phyloP scores from a whole-genome alignment of 2,113 vertebrate genomes.

The Eclectus roratus region DNA sequence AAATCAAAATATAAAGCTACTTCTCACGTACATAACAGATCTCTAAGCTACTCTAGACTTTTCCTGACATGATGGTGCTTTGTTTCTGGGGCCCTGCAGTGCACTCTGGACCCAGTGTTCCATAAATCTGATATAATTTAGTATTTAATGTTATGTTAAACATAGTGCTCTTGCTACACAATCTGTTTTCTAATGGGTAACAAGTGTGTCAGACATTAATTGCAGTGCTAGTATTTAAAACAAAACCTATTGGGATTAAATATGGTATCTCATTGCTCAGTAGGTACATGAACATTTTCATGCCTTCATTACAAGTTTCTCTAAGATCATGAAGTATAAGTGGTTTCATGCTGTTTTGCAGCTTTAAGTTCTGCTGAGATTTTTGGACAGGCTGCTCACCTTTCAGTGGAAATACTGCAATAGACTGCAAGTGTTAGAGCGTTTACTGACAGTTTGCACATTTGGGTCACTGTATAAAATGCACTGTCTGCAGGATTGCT shows the following conservation, averaged over 20 bases:
- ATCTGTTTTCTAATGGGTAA: slow-evolving; percentile 59
- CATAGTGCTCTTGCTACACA: not conserved
- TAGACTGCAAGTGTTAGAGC: not conserved
- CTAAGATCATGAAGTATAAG: not conserved
- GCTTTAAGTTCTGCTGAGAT: not conserved
- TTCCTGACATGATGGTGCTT: slow-evolving; percentile 20
- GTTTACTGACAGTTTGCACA: not conserved
- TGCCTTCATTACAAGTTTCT: slow-evolving; percentile 16
- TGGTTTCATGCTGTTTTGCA: not conserved
- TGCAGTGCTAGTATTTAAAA: not conserved
- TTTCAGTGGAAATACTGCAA: not conserved
- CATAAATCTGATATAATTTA: not conserved
- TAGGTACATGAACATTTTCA: not conserved
- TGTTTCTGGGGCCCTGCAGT: slow-evolving; percentile 16
- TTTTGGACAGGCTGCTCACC: not conserved
- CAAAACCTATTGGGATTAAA: not conserved
- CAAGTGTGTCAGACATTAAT: slow-evolving; percentile 2
- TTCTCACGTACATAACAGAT: slow-evolving; percentile 35
- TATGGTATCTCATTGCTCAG: not conserved
- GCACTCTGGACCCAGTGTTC: not conserved
- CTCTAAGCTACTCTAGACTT: slow-evolving; percentile 32
- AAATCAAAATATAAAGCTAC: not conserved
- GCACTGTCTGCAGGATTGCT: not conserved
- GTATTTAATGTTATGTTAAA: slow-evolving; percentile 49
- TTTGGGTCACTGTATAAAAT: not conserved